These are phyloP conservation scores for Acheta domesticus DNA, from an alignment of 2,888 invertebrate species.

Conservation along the genomic window DNA sequence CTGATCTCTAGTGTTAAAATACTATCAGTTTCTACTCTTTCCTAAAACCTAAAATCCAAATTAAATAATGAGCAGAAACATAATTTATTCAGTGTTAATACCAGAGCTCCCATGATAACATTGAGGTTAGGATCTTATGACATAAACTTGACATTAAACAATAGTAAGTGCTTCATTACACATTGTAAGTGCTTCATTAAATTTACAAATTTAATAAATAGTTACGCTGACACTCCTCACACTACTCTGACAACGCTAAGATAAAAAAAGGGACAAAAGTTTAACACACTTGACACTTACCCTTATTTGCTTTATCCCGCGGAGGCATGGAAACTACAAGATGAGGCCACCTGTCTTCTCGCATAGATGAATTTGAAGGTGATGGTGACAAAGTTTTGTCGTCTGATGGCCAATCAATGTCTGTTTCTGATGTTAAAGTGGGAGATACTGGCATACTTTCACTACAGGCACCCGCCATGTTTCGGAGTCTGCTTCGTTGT, in stretches of 20 bases:
- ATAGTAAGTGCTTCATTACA: no score
- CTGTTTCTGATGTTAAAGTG: constrained; percentile 41
- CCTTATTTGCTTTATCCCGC: neutral
- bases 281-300: neutral
- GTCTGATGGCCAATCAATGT: constrained; percentile 38
- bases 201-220: neutral
- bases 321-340: constrained; percentile 32
- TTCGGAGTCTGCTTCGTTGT: neutral
- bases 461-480: constrained; percentile 47
- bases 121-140: no score
- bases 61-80: no score
- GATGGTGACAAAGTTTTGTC: constrained; percentile 53
- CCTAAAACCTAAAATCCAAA: no score
- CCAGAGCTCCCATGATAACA: no score
- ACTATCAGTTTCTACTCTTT: no score
- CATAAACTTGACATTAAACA: no score
- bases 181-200: no score
- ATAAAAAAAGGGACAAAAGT: neutral
- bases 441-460: constrained; percentile 47
- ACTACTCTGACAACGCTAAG: neutral
- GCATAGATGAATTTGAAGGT: constrained; percentile 56
- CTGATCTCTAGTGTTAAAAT: no score
- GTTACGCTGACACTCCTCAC: neutral
- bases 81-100: no score
- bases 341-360: constrained; percentile 51